Base-by-base conservation (phyloP, 1,140 invertebrate species). In the Idris sp. region DNA sequence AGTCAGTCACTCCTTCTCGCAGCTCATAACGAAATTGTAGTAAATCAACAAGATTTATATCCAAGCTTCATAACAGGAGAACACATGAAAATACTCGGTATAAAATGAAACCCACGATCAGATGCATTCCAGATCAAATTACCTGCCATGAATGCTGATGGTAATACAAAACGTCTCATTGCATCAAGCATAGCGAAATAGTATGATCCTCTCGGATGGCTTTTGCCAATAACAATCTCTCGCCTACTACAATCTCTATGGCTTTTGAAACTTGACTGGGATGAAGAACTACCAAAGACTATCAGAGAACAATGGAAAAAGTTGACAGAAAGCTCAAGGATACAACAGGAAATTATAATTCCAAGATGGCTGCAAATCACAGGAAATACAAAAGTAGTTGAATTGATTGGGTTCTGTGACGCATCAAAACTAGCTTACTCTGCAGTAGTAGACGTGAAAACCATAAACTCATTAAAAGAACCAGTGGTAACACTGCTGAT, bases 1-100 rank as follows among this genome's bases (percentile, higher is more conserved):
- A 11, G 56, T 59, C 1, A 36, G 2, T 8, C 41, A 59, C 41
- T 75, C n/a, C n/a, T 83, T 81, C 31, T 78, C 71, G 36, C 81
- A 71, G 44, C 76, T 77, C 7, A 51, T 28, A 2, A 53, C 36
- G 3, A 78, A 36, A 33, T 56, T 59, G 25, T 78, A 81, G n/a
- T n/a, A n/a, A n/a, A n/a, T n/a, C n/a, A n/a, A n/a, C n/a, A n/a
- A n/a, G n/a, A n/a, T n/a, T n/a, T n/a, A n/a, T n/a, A n/a, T n/a
- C n/a, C n/a, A n/a, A n/a, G n/a, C n/a, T n/a, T n/a, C n/a, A n/a
- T n/a, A n/a, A n/a, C n/a, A n/a, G n/a, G n/a, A n/a, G n/a, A n/a
- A n/a, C n/a, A n/a, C n/a, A 31, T 1, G 14, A 49, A 35, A 22
- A 31, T 49, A 2, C 16, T 49, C 1, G 46, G 46, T 7, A 19